Base-by-base conservation (phyloP, 2,888 invertebrate species). In the Cylindroiulus punctatus region DNA sequence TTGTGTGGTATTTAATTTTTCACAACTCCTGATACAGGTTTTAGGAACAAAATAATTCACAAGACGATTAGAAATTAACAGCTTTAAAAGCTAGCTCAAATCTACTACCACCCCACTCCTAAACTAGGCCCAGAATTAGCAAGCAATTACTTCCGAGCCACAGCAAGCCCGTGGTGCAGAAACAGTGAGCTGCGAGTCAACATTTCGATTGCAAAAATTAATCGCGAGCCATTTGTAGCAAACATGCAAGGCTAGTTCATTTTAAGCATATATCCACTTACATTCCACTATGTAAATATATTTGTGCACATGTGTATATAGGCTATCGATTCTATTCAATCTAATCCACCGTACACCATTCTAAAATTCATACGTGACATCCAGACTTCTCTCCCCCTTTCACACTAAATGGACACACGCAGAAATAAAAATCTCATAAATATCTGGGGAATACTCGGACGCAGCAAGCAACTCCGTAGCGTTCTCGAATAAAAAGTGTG, bases 381-480 rank as follows among this genome's bases (percentile, higher is more conserved):
- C 26, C 76, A 76, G 76, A 76, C 10, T 30, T 76, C 76, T 26
- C 30, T 76, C 76, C 76, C 65, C 76, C 14, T 76, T 76, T 76
- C 30, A 30, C 26, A 76, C 26, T 30, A 76, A 12, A 76, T 14
- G 26, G 76, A 76, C 30, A 30, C 12, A 30, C 76, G 22, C 12
- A 76, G 76, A 76, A 76, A 76, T 76, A 76, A 76, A 76, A 76
- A 76, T 76, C 30, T 76, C 76, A 76, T 76, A 76, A 76, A 76
- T 76, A 76, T 76, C 76, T 30, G 30, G 76, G 76, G 76, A 76
- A 76, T 76, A 76, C 76, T 76, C 76, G 2, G 26, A 76, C 26
- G 17, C 76, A 30, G 12, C 76, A 30, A 30, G 76, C 76, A 76
- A 76, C 76, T 76, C 30, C 30, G 5, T 30, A 30, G 26, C 30